phyloP scores from a whole-genome alignment of 2,888 invertebrate species.

The Tachina lurida region DNA sequence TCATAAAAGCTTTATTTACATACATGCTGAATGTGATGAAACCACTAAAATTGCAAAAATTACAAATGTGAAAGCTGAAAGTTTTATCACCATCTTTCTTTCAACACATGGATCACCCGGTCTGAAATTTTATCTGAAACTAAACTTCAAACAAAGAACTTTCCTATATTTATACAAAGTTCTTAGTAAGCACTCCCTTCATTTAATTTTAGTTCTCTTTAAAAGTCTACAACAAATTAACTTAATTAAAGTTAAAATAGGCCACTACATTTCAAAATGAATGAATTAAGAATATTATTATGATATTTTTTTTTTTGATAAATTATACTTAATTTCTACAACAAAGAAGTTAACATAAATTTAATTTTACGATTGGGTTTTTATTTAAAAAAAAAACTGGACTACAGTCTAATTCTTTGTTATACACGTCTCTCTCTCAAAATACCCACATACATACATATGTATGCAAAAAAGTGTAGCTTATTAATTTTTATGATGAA shows the following conservation, averaged over 20 bases:
- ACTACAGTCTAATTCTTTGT: neutral
- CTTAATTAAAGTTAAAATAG: neutral
- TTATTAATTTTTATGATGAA: neutral
- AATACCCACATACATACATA: neutral
- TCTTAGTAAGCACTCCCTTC: neutral
- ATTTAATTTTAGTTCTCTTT: neutral
- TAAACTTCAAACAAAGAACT: neutral
- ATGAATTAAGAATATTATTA: neutral
- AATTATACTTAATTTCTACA: neutral
- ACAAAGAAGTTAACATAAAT: neutral
- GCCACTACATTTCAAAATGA: neutral
- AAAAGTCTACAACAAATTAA: neutral
- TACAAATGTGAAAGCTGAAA: neutral
- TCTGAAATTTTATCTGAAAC: neutral
- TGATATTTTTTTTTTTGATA: no score
- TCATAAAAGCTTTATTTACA: neutral
- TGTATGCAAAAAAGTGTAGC: no score
- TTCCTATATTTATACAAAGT: neutral
- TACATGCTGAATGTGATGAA: neutral
- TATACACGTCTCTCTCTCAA: neutral
- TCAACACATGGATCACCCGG: no score
- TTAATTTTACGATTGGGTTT: no score
- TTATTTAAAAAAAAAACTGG: no score
- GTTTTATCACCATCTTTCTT: neutral
- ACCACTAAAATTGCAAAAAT: neutral